These are phyloP conservation scores for Mayetiola destructor DNA, from an alignment of 2,888 invertebrate genomes.

Conservation along the genomic window DNA sequence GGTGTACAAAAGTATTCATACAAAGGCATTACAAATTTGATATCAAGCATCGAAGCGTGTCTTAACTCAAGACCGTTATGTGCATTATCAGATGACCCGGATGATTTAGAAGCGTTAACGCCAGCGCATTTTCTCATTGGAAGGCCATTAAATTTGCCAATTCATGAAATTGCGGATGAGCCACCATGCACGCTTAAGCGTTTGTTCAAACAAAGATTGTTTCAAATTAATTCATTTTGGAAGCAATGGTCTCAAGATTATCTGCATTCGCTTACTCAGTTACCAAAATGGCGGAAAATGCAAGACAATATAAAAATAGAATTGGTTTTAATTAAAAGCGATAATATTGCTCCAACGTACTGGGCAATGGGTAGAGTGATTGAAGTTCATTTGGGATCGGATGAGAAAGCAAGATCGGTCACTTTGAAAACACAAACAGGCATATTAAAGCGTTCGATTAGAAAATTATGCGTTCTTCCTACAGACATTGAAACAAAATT, in stretches of 20 bases:
- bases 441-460: background rate
- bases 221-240: background rate
- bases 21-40: slow-evolving; percentile 20
- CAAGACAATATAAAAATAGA: background rate
- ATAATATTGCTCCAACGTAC: background rate
- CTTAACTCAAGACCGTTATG: slow-evolving; percentile 23
- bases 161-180: background rate
- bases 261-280: background rate
- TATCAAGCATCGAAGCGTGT: slow-evolving; percentile 21
- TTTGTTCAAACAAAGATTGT: background rate
- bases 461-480: background rate
- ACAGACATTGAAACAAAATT: background rate
- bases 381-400: background rate
- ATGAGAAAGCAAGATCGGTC: background rate
- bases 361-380: background rate
- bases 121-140: slow-evolving; percentile 26
- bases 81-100: slow-evolving; percentile 21
- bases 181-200: background rate
- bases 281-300: background rate
- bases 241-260: background rate
- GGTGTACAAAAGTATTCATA: slow-evolving; percentile 17
- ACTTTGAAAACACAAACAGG: background rate
- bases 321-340: background rate
- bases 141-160: slow-evolving; percentile 16
- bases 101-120: slow-evolving; percentile 22